A percentile compares a stretch with the other conserved stretches of the same genome.
Conservation (phyloP, 2,888 invertebrate species). For the Zaprionus obscuricornis region DNA sequence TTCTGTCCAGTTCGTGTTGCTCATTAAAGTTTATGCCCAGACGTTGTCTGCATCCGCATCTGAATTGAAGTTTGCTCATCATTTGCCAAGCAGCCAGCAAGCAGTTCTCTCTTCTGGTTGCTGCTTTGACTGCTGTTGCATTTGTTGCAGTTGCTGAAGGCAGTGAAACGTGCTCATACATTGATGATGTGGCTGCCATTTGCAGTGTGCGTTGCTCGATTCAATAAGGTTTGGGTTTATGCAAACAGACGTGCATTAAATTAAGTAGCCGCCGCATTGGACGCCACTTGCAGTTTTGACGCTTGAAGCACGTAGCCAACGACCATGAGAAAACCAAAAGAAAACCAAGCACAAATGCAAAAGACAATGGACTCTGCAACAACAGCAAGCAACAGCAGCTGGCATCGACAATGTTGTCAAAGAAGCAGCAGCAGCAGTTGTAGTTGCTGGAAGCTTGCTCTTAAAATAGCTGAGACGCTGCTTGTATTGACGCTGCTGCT, state of each 20-base stretch:
- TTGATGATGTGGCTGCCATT: slow-evolving; percentile 62
- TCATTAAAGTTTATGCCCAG: slow-evolving; percentile 74
- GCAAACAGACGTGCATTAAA: slow-evolving; percentile 79
- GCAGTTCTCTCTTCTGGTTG: slow-evolving; percentile 4
- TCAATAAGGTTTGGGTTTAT: slow-evolving; percentile 78
- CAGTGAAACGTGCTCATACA: slow-evolving; percentile 78
- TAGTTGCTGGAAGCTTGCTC: no score
- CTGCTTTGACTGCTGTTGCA: slow-evolving; percentile 40
- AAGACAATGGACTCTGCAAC: slow-evolving; percentile 46
- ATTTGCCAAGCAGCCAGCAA: slow-evolving; percentile 54
- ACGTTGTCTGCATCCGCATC: slow-evolving; percentile 51
- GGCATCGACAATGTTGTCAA: slow-evolving; percentile 61
- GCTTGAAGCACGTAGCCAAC: slow-evolving; percentile 63
- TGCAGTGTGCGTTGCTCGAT: slow-evolving; percentile 49
- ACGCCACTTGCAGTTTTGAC: slow-evolving; percentile 58
- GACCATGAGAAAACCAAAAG: slow-evolving; percentile 31
- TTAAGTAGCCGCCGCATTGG: slow-evolving; percentile 72
- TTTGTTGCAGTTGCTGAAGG: slow-evolving; percentile 41
- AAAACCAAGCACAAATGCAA: slow-evolving; percentile 31
- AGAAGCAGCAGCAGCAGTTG: slow-evolving; percentile 4
- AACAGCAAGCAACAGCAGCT: slow-evolving; percentile 17
- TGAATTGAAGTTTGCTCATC: slow-evolving; percentile 76
- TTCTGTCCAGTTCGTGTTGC: slow-evolving; percentile 71
- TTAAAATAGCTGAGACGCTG: no score
- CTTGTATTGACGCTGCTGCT: slow-evolving; percentile 27